These are phyloP conservation scores for Lasioglossum lativentre DNA, from an alignment of 2,888 invertebrate genomes.

Conservation along the genomic window DNA sequence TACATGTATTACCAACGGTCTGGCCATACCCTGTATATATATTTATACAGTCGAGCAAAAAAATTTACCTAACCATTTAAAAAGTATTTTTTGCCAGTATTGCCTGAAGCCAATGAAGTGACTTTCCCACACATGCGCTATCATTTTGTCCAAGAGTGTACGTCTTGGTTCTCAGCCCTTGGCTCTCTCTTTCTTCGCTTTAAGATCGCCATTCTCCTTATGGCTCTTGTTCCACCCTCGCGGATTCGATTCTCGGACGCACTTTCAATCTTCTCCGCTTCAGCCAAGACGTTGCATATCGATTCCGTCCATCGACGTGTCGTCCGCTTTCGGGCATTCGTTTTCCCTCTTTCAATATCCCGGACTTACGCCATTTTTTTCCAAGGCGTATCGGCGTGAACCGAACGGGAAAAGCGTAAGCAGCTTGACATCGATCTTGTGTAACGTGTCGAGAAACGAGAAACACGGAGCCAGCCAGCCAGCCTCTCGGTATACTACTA, in stretches of 20 bases:
- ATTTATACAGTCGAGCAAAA: no score
- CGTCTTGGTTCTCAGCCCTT: not conserved
- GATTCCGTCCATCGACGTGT: slow-evolving; percentile 63
- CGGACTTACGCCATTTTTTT: not conserved
- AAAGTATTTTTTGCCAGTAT: no score
- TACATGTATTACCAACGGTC: no score
- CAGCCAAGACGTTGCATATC: slow-evolving; percentile 61
- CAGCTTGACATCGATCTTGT: slow-evolving; percentile 13
- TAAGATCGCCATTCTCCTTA: not conserved
- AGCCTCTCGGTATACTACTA: not conserved
- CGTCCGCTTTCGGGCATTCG: slow-evolving; percentile 21
- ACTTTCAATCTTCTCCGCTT: slow-evolving; percentile 65
- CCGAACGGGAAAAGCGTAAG: slow-evolving; percentile 10
- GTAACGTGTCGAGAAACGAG: not conserved
- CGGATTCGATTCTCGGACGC: slow-evolving; percentile 70
- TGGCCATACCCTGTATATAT: no score
- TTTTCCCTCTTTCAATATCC: slow-evolving; percentile 13
- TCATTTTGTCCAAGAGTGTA: not conserved
- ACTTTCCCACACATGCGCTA: not conserved
- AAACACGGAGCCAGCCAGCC: not conserved
- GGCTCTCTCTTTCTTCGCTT: not conserved
- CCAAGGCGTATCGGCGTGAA: slow-evolving; percentile 3
- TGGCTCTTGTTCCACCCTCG: not conserved
- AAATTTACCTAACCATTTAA: no score
- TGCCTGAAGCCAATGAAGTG: no score